Evolutionary conservation across 2,888 invertebrate species (phyloP), one percentile per base, ranked within the genome.

Genomic region (Lordiphosa fenestrarum): DNA sequence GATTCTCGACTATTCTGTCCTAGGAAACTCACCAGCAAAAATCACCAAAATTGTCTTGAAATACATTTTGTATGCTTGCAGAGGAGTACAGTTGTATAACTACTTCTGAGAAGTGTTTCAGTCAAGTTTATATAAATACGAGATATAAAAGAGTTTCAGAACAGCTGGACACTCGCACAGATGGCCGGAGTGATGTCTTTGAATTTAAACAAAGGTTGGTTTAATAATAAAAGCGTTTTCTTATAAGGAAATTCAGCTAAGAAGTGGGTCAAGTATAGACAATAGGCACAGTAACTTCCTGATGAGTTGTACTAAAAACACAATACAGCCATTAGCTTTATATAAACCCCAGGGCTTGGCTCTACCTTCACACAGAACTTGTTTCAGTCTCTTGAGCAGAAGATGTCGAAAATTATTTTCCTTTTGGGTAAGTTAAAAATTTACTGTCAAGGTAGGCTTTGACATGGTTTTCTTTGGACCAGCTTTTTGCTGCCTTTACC

Each of bases 391-490:
- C 51, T 35, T 23, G 12, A 44, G 25, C 21, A 54, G 38, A 55
- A 41, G 6, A 83, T 83, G 80, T 53, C 56, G 6, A 75, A 80
- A 44, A 6, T 59, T 19, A 25, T 54, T 21, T 42, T 77, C 9
- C 38, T 69, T 10, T 62, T 76, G 15, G 64, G 75, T 76, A 59
- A 75, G 83, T 7, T 30, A 9, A 2, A 2, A 48, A 33, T 37
- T 4, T 4, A 3, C 3, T 9, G 21, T 7, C n/a, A 9, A n/a
- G 6, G 9, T 6, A 19, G 21, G 4, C 9, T n/a, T n/a, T 13
- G 2, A 13, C 6, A 30, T 30, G 7, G 2, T 30, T 9, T 30
- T 30, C 9, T 9, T 30, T 7, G 1, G 15, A 9, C 3, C 9
- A 78, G 75, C 58, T 30, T n/a, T 64, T 4, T 30, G 57, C 38